These are phyloP conservation scores for Streptopelia turtur DNA, from an alignment of 2,797 vertebrate species.

Conservation along the genomic window DNA sequence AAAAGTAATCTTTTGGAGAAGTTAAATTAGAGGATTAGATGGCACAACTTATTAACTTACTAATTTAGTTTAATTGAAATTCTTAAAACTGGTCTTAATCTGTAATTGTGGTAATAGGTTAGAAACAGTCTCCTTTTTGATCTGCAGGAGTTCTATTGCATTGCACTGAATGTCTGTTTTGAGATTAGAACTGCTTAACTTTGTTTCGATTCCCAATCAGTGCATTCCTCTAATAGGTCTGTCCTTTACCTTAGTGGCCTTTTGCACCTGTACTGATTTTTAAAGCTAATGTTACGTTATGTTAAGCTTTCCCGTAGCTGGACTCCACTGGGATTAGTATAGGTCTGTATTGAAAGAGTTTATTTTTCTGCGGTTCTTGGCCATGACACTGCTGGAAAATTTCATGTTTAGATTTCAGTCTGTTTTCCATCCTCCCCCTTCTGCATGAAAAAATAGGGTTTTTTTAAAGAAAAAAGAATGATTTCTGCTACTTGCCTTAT, in stretches of 20 bases:
- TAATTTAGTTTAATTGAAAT: constrained; percentile 17
- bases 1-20: constrained; percentile 17
- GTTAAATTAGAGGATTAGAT: constrained; percentile 1
- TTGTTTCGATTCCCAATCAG: neutral
- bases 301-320: neutral
- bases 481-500: neutral
- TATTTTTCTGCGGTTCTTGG: constrained; percentile 18
- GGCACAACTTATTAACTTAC: neutral
- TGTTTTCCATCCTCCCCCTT: constrained; percentile 17
- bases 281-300: neutral
- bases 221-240: neutral
- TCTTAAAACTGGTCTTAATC: neutral
- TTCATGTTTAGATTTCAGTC: constrained; percentile 26
- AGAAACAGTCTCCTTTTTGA: neutral
- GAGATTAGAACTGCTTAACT: neutral
- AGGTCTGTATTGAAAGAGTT: neutral
- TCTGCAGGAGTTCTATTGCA: neutral
- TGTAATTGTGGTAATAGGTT: neutral
- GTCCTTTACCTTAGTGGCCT: neutral
- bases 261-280: constrained; percentile 4
- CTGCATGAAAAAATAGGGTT: neutral
- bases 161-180: neutral
- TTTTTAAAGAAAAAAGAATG: neutral
- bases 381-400: neutral
- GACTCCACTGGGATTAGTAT: neutral